Percentiles rank a stretch among this genome's conserved stretches.
These are phyloP conservation scores for Colletes collaris DNA, from an alignment of 2,888 invertebrate genomes.

Conservation along the genomic window DNA sequence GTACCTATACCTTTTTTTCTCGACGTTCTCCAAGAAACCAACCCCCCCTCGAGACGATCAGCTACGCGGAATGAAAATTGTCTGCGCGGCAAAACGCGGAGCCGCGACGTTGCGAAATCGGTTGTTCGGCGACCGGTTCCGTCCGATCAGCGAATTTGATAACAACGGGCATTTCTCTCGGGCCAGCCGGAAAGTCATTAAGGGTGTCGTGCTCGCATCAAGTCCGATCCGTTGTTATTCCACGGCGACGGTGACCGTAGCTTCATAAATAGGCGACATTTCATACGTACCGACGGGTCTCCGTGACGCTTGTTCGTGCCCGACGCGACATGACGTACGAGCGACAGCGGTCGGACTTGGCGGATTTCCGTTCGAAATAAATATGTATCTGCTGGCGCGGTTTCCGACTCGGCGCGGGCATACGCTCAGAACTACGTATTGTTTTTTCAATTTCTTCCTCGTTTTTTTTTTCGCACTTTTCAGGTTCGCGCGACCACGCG, in stretches of 20 bases:
- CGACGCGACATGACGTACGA: conserved; percentile 63
- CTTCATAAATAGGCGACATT: conserved; percentile 53
- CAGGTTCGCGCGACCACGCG: background rate
- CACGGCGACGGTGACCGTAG: conserved; percentile 13
- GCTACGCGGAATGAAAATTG: background rate
- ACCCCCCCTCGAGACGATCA: background rate
- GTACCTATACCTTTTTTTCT: too few relatives aligned
- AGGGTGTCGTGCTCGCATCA: conserved; percentile 14
- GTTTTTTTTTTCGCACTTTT: background rate
- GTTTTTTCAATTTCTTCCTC: background rate
- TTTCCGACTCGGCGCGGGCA: conserved; percentile 46
- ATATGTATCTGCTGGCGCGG: conserved; percentile 64
- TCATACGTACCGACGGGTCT: conserved; percentile 30
- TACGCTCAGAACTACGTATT: conserved; percentile 4
- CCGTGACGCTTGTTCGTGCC: conserved; percentile 48
- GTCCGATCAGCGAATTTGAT: conserved; percentile 8
- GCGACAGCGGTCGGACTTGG: conserved; percentile 60
- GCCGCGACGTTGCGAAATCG: background rate
- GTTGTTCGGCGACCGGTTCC: background rate
- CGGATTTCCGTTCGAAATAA: conserved; percentile 74
- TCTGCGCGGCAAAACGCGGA: background rate
- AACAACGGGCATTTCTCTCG: background rate
- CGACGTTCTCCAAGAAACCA: too few relatives aligned
- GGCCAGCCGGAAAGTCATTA: conserved; percentile 31
- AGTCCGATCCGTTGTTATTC: background rate